A percentile compares a stretch with the other conserved stretches of the same genome.
Conservation (phyloP, 1,140 invertebrate genomes). For the Hypothenemus hampei region DNA sequence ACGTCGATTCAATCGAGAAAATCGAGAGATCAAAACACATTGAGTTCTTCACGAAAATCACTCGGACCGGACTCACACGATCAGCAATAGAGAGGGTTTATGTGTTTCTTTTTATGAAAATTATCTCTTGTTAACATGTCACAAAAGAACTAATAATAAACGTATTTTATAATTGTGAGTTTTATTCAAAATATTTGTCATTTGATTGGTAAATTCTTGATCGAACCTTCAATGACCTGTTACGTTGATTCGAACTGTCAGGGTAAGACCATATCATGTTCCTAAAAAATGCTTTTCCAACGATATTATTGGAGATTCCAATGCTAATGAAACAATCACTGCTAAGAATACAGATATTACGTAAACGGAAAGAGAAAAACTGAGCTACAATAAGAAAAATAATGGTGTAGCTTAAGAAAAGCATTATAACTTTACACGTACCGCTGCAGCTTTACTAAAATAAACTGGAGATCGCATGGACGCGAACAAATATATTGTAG, state of each 20-base stretch:
- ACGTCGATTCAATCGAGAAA: constrained; percentile 48
- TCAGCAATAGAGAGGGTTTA: constrained; percentile 28
- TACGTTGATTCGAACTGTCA: too few relatives aligned
- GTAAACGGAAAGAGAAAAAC: not conserved
- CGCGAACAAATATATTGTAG: not conserved
- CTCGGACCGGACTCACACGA: constrained; percentile 42
- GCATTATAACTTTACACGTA: constrained; percentile 3
- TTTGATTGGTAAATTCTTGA: too few relatives aligned
- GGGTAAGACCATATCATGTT: too few relatives aligned
- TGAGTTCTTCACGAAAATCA: constrained; percentile 45
- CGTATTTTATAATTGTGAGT: constrained; percentile 11
- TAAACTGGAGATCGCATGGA: not conserved
- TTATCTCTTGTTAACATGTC: constrained; percentile 21
- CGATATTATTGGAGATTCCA: constrained; percentile 2
- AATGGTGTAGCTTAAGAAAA: not conserved
- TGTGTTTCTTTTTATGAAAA: constrained; percentile 13
- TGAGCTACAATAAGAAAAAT: not conserved
- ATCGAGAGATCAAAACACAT: constrained; percentile 39
- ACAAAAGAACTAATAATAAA: constrained; percentile 18
- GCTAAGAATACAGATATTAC: not conserved
- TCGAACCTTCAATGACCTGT: too few relatives aligned
- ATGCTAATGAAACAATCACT: not conserved
- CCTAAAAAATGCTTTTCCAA: not conserved
- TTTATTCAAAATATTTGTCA: not conserved
- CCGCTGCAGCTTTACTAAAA: not conserved